Conservation (phyloP, 92 coral and sea anemone species). For the Porites divaricata region DNA sequence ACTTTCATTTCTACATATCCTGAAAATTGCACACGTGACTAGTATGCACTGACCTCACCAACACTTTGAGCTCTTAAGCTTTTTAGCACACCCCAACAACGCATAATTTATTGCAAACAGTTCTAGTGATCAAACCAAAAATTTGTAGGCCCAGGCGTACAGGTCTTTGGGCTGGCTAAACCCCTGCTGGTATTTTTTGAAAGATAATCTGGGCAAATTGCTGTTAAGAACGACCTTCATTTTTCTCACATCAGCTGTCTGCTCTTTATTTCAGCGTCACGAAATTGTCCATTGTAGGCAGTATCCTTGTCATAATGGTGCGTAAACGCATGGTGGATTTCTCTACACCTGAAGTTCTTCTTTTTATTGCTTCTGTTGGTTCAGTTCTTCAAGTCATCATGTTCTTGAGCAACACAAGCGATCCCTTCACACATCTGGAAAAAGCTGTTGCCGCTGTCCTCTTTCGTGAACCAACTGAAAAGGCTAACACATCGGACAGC, state of each 20-base stretch:
- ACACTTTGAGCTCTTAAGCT: no score
- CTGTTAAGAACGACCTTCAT: background rate
- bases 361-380: constrained; percentile 50
- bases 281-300: constrained; percentile 68
- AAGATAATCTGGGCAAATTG: no score
- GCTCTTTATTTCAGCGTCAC: constrained; percentile 65
- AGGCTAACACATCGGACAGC: constrained; percentile 60
- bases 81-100: no score
- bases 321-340: constrained; percentile 60
- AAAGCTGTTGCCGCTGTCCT: constrained; percentile 71
- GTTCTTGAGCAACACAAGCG: constrained; percentile 58
- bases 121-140: no score
- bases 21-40: no score
- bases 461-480: constrained; percentile 66
- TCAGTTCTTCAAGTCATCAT: constrained; percentile 66
- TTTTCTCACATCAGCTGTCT: background rate
- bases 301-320: constrained; percentile 59
- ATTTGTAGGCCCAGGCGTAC: no score
- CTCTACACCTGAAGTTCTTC: constrained; percentile 59
- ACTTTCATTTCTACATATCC: no score
- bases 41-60: no score
- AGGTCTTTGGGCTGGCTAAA: no score
- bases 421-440: constrained; percentile 76
- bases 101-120: no score
- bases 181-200: no score